Percentiles rank a stretch among this genome's conserved stretches.
phyloP scores from a whole-genome alignment of 1,140 invertebrate genomes.

The Scaptomyza hsui region DNA sequence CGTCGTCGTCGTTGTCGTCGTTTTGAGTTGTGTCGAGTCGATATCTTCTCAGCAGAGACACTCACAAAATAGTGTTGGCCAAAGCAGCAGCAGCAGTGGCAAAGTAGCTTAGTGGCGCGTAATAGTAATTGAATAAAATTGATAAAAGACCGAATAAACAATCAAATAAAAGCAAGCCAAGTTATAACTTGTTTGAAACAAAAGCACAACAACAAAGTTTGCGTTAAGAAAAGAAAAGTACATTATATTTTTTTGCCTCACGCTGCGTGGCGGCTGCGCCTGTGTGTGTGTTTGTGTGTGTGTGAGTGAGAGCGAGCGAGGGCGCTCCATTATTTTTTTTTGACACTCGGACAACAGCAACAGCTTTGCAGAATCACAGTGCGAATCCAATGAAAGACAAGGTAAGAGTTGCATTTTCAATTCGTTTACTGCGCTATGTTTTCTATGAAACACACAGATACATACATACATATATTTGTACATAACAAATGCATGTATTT shows the following conservation, averaged over 20 bases:
- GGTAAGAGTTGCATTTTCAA: conserved; percentile 56
- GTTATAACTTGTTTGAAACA: conserved; percentile 6
- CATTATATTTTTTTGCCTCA: conserved; percentile 21
- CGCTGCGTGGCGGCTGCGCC: conserved; percentile 36
- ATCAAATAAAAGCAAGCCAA: conserved; percentile 7
- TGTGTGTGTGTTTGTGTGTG: conserved; percentile 16
- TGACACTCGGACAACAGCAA: conserved; percentile 33
- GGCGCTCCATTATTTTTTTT: conserved; percentile 18
- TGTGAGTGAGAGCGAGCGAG: conserved; percentile 10
- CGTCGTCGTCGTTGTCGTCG: neutral
- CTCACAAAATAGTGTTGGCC: conserved; percentile 50
- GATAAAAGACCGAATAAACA: conserved; percentile 6
- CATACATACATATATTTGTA: conserved; percentile 14
- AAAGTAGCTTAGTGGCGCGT: conserved; percentile 17
- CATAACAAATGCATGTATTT: conserved; percentile 3
- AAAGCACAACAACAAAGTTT: conserved; percentile 26
- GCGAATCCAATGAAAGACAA: conserved; percentile 28
- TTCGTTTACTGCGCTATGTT: conserved; percentile 38
- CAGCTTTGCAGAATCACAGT: conserved; percentile 22
- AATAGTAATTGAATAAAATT: conserved; percentile 5
- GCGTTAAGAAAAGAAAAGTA: conserved; percentile 11
- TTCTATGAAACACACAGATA: conserved; percentile 32
- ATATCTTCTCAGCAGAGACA: conserved; percentile 49
- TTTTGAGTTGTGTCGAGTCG: conserved; percentile 42
- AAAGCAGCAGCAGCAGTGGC: conserved; percentile 22